Percentiles rank a stretch among this genome's conserved stretches.
phyloP scores from a whole-genome alignment of 2,113 vertebrate species.

The Lethenteron camtschaticum region DNA sequence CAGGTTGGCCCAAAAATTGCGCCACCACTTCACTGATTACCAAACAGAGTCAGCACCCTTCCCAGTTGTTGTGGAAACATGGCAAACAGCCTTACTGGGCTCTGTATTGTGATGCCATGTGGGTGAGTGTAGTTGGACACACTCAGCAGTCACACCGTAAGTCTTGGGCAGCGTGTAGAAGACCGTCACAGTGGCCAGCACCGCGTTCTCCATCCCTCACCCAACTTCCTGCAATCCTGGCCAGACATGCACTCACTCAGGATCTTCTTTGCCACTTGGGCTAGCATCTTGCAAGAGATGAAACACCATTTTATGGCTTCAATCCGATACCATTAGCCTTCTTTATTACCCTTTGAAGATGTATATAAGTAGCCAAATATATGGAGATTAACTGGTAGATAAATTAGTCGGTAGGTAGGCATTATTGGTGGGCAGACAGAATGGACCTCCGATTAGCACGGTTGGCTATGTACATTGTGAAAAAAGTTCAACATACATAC shows the following conservation, averaged over 20 bases:
- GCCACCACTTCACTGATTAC: too few relatives aligned
- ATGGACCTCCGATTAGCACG: too few relatives aligned
- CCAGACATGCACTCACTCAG: background rate
- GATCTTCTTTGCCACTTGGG: background rate
- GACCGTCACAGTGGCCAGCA: constrained; percentile 33
- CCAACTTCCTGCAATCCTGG: constrained; percentile 36
- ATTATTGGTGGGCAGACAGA: too few relatives aligned
- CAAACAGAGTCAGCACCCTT: too few relatives aligned
- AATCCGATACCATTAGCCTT: background rate
- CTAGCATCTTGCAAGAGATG: constrained; percentile 1
- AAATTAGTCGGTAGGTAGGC: background rate
- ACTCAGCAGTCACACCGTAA: constrained; percentile 27
- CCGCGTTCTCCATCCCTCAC: constrained; percentile 30
- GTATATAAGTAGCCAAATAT: background rate
- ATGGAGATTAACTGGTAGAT: background rate
- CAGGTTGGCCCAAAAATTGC: too few relatives aligned
- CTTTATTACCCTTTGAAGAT: background rate
- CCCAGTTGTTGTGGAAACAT: too few relatives aligned
- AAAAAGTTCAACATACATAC: too few relatives aligned
- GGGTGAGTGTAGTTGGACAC: too few relatives aligned
- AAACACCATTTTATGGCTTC: background rate
- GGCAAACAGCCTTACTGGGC: too few relatives aligned
- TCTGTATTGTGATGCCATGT: too few relatives aligned
- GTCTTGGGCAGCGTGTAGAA: constrained; percentile 65
- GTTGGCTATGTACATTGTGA: too few relatives aligned